Evolutionary conservation across 1,140 invertebrate species (phyloP).

Genomic region (Heliothis subflexa): DNA sequence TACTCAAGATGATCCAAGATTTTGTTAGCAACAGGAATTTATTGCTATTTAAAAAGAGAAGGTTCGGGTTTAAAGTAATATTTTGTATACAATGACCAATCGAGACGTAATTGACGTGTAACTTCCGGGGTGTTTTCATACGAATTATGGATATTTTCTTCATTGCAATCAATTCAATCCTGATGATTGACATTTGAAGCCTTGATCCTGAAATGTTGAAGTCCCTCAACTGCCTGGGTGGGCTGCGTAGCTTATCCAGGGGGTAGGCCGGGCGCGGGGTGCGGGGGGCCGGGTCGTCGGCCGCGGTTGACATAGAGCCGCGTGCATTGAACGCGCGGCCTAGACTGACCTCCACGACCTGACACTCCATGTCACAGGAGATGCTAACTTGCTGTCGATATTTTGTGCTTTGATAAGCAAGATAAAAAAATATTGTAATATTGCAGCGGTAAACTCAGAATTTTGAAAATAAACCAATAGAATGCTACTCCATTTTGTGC

Average conservation of each 20-base stretch:
- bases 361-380: slow-evolving; percentile 25
- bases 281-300: slow-evolving; percentile 59
- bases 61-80: too few relatives aligned
- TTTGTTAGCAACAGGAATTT: too few relatives aligned
- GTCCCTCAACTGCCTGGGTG: slow-evolving; percentile 51
- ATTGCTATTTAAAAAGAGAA: too few relatives aligned
- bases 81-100: too few relatives aligned
- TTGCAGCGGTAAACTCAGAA: not conserved
- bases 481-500: not conserved
- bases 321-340: slow-evolving; percentile 74
- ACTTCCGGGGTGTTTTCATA: too few relatives aligned
- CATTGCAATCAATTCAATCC: not conserved
- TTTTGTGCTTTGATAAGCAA: not conserved
- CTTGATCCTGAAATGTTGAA: slow-evolving; percentile 32
- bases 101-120: too few relatives aligned
- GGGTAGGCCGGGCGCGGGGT: slow-evolving; percentile 6
- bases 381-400: not conserved
- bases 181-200: not conserved
- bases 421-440: not conserved
- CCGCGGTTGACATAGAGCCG: slow-evolving; percentile 74
- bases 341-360: slow-evolving; percentile 73
- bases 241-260: slow-evolving; percentile 54
- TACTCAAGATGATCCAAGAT: too few relatives aligned
- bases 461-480: not conserved
- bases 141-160: too few relatives aligned